phyloP scores from a whole-genome alignment of 2,888 invertebrate genomes.

The Odontocolon sp. region DNA sequence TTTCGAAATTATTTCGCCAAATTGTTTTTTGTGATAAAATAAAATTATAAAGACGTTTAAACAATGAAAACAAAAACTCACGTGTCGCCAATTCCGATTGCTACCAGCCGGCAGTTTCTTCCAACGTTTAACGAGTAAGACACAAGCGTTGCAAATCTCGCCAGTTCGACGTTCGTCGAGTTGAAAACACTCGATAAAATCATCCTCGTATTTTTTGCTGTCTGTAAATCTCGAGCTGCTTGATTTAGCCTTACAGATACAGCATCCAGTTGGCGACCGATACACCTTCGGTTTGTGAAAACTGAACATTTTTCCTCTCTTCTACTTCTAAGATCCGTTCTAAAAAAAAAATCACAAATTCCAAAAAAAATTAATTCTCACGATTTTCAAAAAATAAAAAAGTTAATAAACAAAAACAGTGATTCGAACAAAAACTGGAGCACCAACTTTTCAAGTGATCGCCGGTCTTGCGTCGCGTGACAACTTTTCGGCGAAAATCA shows the following conservation, averaged over 20 bases:
- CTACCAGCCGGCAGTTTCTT: constrained; percentile 89
- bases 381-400: constrained; percentile 16
- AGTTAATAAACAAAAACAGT: no score
- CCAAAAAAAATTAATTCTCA: constrained; percentile 15
- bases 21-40: no score
- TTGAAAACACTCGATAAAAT: constrained; percentile 90
- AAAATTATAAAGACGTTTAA: no score
- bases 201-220: constrained; percentile 91
- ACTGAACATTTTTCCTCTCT: constrained; percentile 86
- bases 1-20: no score
- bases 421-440: constrained; percentile 26
- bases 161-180: constrained; percentile 88
- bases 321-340: constrained; percentile 23
- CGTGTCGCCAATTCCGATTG: constrained; percentile 89
- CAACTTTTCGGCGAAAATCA: constrained; percentile 30
- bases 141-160: constrained; percentile 94
- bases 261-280: constrained; percentile 90
- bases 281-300: constrained; percentile 94
- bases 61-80: constrained; percentile 80
- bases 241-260: constrained; percentile 93
- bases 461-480: constrained; percentile 29
- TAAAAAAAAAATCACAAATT: constrained; percentile 12
- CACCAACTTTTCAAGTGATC: constrained; percentile 29
- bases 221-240: constrained; percentile 93
- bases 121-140: constrained; percentile 91